phyloP scores from a whole-genome alignment of 2,797 vertebrate genomes.

The Rousettus madagascariensis region DNA sequence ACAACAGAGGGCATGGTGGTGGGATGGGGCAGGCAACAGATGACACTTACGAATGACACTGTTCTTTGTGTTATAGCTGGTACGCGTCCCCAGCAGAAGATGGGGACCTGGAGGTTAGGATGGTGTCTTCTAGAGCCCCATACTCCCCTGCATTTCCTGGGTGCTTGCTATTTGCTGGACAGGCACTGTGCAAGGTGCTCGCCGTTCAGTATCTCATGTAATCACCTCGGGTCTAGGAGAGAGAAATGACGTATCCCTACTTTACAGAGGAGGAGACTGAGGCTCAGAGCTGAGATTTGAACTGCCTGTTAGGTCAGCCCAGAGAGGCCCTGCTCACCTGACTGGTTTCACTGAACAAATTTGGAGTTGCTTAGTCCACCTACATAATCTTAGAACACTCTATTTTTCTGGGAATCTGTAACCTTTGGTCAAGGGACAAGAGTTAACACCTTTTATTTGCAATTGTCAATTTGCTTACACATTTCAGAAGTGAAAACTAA shows the following conservation, averaged over 20 bases:
- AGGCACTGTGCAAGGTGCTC: neutral
- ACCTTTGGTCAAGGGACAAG: neutral
- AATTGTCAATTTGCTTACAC: neutral
- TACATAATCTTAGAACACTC: neutral
- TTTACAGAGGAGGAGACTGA: neutral
- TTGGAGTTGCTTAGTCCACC: neutral
- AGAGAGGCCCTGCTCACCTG: neutral
- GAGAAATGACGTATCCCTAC: neutral
- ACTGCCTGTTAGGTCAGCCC: neutral
- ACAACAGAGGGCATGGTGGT: neutral
- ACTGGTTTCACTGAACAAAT: neutral
- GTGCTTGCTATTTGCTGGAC: neutral
- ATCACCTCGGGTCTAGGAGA: neutral
- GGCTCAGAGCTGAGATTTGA: neutral
- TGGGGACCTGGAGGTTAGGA: neutral
- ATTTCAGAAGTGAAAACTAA: neutral
- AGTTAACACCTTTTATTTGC: neutral
- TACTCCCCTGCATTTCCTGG: neutral
- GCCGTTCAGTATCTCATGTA: neutral
- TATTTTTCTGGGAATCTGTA: neutral
- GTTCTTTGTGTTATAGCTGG: neutral
- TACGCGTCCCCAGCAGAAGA: neutral
- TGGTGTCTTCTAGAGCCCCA: neutral
- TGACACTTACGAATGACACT: neutral
- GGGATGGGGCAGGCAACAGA: neutral